Evolutionary conservation across 2,113 vertebrate genomes (phyloP), one percentile per base, ranked within the genome.

Genomic region (Sebastes fasciatus): DNA sequence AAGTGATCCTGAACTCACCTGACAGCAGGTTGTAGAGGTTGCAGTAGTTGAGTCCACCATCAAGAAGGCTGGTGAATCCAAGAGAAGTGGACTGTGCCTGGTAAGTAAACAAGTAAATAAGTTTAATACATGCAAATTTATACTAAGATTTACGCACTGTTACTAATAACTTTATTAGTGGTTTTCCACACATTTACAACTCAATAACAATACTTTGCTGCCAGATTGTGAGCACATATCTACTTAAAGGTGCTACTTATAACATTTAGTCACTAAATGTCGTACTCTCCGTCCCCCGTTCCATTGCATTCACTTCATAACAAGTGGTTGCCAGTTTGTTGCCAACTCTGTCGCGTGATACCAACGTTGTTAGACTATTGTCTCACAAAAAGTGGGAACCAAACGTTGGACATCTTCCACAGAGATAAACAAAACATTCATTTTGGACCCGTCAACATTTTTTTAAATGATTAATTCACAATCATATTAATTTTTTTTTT

Each of bases 11-110:
- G 43, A 19, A 6, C 58, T 75, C 67, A 73, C 79, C 62, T 45
- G 23, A 8, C 74, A 77, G 60, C 43, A 86, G 72, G 45, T 76
- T 77, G 73, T 23, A 19, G 17, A 72, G 80, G 77, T 87, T 84
- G 63, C 89, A 91, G 75, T 87, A 81, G 48, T 79, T 89, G 42
- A 83, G 67, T 6, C 74, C 82, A 9, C 13, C 10, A 0, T 85
- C 75, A 2, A 85, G 23, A 23, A 62, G 58, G 21, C 46, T 75
- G 52, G 57, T 42, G 64, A 64, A 67, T 7, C n/a, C 13, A 8
- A 79, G 17, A 46, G 81, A 87, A 3, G 8, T 2, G 6, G 84
- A 90, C 62, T 14, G 21, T 10, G 77, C 84, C 86, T 84, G 75
- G 60, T 40, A 34, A 62, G 34, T 40, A 34, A 62, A 40, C 26